phyloP scores from a whole-genome alignment of 2,888 invertebrate genomes.

The Oscheius onirici region DNA sequence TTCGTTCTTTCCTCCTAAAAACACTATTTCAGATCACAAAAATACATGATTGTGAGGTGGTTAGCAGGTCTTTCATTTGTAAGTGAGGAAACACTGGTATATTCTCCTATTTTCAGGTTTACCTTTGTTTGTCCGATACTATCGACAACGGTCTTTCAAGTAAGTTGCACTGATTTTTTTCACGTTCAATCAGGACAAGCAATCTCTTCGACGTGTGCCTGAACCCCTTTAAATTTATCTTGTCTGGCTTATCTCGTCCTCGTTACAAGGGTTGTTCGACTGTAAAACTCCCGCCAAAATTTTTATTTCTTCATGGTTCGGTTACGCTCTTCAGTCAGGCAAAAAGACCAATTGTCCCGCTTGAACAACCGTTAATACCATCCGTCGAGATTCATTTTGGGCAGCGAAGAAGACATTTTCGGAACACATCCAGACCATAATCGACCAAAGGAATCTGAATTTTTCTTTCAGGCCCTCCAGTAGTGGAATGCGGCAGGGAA shows the following conservation, averaged over 20 bases:
- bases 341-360: background rate
- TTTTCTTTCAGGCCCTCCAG: slow-evolving; percentile 50
- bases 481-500: slow-evolving; percentile 58
- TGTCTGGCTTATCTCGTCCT: background rate
- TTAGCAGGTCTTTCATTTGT: background rate
- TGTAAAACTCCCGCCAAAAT: background rate
- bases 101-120: slow-evolving; percentile 4
- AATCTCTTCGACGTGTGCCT: background rate
- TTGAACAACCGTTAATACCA: background rate
- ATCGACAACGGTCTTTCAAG: slow-evolving; percentile 29
- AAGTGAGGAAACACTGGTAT: background rate
- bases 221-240: background rate
- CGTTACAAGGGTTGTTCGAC: too few relatives aligned
- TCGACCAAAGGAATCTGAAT: background rate
- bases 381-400: background rate
- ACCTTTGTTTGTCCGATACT: slow-evolving; percentile 7
- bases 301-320: background rate
- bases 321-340: background rate
- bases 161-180: background rate
- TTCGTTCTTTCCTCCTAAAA: too few relatives aligned
- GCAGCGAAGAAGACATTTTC: too few relatives aligned
- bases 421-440: too few relatives aligned
- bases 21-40: background rate
- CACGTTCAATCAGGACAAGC: background rate
- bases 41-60: slow-evolving; percentile 11